Conservation (phyloP, 1,140 invertebrate genomes). For the Watersipora subatra region DNA sequence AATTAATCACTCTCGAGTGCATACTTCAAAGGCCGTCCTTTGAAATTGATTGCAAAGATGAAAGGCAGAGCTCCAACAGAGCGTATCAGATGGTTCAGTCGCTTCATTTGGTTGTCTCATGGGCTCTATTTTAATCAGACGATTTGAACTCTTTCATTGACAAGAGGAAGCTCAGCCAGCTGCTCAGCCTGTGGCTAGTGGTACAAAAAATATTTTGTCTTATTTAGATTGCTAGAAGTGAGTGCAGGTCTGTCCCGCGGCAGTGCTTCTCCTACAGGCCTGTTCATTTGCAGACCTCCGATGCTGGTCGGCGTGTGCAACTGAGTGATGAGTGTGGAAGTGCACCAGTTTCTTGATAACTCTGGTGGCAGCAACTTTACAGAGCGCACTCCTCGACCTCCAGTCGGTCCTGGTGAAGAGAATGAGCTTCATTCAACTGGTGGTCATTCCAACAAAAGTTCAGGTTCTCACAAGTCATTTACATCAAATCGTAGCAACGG, state of each 20-base stretch:
- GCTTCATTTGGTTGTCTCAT: no score
- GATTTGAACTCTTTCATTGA: no score
- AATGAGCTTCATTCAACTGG: conserved; percentile 34
- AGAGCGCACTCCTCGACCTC: conserved; percentile 32
- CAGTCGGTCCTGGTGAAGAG: conserved; percentile 34
- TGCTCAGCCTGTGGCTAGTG: no score
- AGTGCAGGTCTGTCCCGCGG: no score
- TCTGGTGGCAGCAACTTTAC: conserved; percentile 35
- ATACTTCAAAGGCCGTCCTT: not conserved
- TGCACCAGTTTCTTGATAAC: conserved; percentile 31
- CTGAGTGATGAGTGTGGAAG: conserved; percentile 15
- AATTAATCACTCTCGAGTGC: not conserved
- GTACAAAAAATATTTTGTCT: no score
- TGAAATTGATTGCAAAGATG: not conserved
- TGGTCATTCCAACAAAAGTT: conserved; percentile 9
- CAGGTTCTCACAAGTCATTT: conserved; percentile 5
- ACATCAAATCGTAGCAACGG: conserved; percentile 28
- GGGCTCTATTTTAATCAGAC: no score
- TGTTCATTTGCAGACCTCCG: no score
- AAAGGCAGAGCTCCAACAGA: not conserved
- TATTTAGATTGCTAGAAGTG: no score
- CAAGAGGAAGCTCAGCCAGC: no score
- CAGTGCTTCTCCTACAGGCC: no score
- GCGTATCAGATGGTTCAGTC: not conserved
- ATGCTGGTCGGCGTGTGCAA: no score